Base-by-base conservation (phyloP, 2,888 invertebrate genomes). In the Mamestra brassicae region DNA sequence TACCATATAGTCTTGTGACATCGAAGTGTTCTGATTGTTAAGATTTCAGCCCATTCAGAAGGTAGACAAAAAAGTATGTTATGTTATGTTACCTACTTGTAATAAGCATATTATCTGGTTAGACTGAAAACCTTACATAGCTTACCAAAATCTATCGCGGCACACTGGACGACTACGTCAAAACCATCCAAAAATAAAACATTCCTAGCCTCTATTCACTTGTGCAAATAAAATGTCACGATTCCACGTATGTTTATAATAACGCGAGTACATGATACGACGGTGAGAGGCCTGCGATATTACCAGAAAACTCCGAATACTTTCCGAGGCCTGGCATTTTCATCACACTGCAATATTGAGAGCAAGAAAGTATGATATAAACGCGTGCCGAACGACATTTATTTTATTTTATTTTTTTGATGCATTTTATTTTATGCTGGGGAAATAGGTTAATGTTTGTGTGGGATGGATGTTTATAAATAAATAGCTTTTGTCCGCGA, bases 171-270 rank as follows among this genome's bases (percentile, higher is more conserved):
- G 6, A 38, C 26, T 3, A n/a, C 6, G 34, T 4, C 7, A 42
- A 58, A 2, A 26, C 8, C 11, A 15, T 38, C 17, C 42, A 77
- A 79, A 76, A 84, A 74, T 74, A 84, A 84, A 78, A 77, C 80
- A 86, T 85, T 78, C 76, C 66, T 17, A 58, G 11, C 47, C 55
- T 55, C 71, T 75, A 84, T 82, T 81, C 76, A 85, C 79, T 78
- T 81, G 71, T 76, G 77, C 83, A 85, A 88, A 89, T 88, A 89
- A 84, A 88, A 88, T 80, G 81, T 72, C 77, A 84, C 76, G 77
- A 88, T 84, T 84, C 78, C 72, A 78, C 77, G 83, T 88, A 88
- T 83, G 85, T 88, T 89, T 85, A 89, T 90, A 89, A 89, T 88
- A 89, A 85, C 71, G 78, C 76, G 75, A 83, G 83, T 86, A 87